These are phyloP conservation scores for Okapia johnstoni DNA, from an alignment of 2,113 vertebrate genomes.

Conservation along the genomic window DNA sequence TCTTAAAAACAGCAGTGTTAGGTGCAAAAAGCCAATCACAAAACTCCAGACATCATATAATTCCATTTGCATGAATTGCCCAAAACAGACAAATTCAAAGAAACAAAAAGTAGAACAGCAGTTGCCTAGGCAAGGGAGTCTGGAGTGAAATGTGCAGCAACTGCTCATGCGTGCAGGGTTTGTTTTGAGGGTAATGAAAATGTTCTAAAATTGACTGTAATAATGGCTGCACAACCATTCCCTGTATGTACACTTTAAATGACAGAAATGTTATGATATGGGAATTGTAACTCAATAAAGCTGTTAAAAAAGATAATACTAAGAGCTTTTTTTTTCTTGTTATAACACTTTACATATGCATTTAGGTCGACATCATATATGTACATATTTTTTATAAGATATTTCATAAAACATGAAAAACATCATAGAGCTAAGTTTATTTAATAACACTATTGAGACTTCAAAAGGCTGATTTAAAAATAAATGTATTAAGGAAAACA, in stretches of 20 bases:
- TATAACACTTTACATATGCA: not conserved
- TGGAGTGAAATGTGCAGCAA: not conserved
- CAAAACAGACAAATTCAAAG: not conserved
- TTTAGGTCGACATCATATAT: not conserved
- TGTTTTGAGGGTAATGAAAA: not conserved
- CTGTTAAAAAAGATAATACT: not conserved
- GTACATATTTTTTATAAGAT: not conserved
- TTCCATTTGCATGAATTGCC: not conserved
- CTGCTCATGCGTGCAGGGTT: not conserved
- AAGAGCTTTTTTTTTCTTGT: not conserved
- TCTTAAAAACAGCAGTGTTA: not conserved
- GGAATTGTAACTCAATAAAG: not conserved
- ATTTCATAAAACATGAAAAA: conserved; percentile 1
- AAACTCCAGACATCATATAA: not conserved
- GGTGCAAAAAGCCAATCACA: not conserved
- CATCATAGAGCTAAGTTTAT: not conserved
- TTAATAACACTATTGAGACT: not conserved
- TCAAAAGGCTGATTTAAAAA: not conserved
- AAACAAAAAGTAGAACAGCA: not conserved
- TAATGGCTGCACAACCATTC: not conserved
- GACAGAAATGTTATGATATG: not conserved
- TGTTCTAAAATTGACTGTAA: not conserved
- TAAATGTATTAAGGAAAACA: not conserved
- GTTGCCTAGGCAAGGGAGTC: not conserved
- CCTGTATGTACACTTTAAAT: not conserved